Evolutionary conservation across 2,113 vertebrate genomes (phyloP).

Genomic region (Triplophysa rosa): DNA sequence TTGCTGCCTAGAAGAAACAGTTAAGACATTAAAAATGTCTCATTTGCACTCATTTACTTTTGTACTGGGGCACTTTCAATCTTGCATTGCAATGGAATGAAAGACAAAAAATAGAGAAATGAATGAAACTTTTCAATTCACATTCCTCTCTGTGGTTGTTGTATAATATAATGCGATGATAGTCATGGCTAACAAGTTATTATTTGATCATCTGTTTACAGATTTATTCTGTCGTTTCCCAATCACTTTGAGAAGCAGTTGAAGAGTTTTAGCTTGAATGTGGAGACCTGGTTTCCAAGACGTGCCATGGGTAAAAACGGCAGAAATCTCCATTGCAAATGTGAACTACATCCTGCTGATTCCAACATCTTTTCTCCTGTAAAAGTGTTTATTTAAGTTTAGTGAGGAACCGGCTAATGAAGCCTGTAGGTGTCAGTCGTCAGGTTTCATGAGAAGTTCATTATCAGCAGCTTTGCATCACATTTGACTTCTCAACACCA

Average conservation of each 20-base stretch:
- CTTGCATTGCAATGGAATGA: no score
- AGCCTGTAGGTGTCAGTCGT: conserved; percentile 11
- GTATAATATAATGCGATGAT: no score
- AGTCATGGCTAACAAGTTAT: background rate
- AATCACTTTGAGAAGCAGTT: background rate
- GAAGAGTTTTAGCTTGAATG: background rate
- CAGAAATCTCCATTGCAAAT: conserved; percentile 46
- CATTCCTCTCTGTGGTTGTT: no score
- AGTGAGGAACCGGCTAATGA: conserved; percentile 33
- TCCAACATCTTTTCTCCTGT: conserved; percentile 35
- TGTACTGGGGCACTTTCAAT: no score
- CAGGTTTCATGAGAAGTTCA: background rate
- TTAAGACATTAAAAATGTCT: no score
- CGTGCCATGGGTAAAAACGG: background rate
- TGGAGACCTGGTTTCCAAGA: conserved; percentile 45
- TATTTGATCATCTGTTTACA: background rate
- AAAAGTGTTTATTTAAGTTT: conserved; percentile 22
- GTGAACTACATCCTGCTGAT: conserved; percentile 43
- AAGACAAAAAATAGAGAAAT: no score
- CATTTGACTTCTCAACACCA: background rate
- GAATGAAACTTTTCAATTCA: no score
- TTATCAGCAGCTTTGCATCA: background rate
- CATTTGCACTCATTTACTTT: no score
- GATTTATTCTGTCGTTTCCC: background rate
- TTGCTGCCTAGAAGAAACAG: no score